Percentiles rank a stretch among this genome's conserved stretches.
Evolutionary conservation across 1,140 invertebrate species (phyloP).

Genomic region (Leptinotarsa lineolata): DNA sequence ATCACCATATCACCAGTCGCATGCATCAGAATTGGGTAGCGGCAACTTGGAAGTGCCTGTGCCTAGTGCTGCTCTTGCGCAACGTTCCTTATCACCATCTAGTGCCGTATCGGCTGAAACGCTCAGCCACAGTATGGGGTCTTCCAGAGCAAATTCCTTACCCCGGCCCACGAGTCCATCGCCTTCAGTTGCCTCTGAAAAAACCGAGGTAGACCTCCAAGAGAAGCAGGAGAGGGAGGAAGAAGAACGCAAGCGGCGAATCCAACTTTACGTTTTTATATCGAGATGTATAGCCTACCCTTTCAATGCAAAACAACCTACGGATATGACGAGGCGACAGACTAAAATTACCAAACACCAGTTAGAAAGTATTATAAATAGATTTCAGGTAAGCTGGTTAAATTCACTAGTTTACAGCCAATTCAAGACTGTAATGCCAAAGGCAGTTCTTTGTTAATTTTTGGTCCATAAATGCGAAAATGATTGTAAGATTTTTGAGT

Average conservation of each 20-base stretch:
- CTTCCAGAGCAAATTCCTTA: constrained; percentile 63
- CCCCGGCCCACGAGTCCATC: constrained; percentile 81
- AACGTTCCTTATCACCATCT: constrained; percentile 63
- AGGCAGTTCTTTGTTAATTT: too few species aligned
- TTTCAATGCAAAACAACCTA: constrained; percentile 99
- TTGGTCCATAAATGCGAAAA: too few species aligned
- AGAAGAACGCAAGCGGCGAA: constrained; percentile 87
- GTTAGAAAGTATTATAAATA: constrained; percentile 90
- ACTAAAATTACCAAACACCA: constrained; percentile 96
- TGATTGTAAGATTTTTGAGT: too few species aligned
- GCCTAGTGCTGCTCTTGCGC: constrained; percentile 54
- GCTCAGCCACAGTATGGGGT: constrained; percentile 58
- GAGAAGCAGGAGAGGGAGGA: constrained; percentile 88
- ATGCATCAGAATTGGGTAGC: constrained; percentile 47
- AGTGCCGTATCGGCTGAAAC: constrained; percentile 69
- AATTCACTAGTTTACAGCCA: too few species aligned
- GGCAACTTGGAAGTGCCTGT: constrained; percentile 58
- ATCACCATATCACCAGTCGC: constrained; percentile 49
- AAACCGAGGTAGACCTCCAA: constrained; percentile 71
- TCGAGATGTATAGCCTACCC: constrained; percentile 98
- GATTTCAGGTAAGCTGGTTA: constrained; percentile 78
- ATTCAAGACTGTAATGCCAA: too few species aligned
- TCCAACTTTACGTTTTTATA: constrained; percentile 98
- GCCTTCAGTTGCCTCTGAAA: constrained; percentile 79
- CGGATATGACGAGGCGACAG: constrained; percentile 92